Percentiles rank a stretch among this genome's conserved stretches.
These are phyloP conservation scores for Hypocryptadius cinnamomeus DNA, from an alignment of 2,113 vertebrate species.

Conservation along the genomic window DNA sequence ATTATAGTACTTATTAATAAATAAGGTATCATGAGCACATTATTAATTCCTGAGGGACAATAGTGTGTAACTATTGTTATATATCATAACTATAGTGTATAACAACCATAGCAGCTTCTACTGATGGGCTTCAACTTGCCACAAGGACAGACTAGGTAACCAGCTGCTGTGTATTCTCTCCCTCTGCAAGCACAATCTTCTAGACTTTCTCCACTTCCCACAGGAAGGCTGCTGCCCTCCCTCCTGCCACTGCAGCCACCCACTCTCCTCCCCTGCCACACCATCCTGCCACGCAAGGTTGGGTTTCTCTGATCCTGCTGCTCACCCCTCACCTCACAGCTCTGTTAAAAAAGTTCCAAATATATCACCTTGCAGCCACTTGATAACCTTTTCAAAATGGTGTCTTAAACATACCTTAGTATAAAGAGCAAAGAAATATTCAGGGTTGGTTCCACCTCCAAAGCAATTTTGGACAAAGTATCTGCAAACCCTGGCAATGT, in stretches of 20 bases:
- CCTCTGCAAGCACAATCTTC: background rate
- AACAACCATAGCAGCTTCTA: background rate
- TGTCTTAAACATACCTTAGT: background rate
- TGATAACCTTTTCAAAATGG: background rate
- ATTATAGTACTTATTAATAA: background rate
- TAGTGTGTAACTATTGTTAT: background rate
- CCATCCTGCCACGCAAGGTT: fast-evolving
- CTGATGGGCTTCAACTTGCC: background rate
- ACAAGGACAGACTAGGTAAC: background rate
- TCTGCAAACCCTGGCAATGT: background rate
- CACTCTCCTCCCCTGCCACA: fast-evolving
- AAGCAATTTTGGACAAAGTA: background rate
- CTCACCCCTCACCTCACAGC: background rate
- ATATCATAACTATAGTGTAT: background rate
- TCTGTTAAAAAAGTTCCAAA: background rate
- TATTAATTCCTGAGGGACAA: background rate
- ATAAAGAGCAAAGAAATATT: background rate
- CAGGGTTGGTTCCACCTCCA: background rate
- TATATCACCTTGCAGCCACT: background rate
- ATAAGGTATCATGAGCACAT: background rate
- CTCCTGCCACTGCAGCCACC: background rate
- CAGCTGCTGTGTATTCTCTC: background rate
- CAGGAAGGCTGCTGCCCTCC: background rate
- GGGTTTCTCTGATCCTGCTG: background rate
- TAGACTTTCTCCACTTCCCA: background rate